A percentile compares a stretch with the other conserved stretches of the same genome.
phyloP scores from a whole-genome alignment of 2,888 invertebrate genomes.

The Apotomis capreana region DNA sequence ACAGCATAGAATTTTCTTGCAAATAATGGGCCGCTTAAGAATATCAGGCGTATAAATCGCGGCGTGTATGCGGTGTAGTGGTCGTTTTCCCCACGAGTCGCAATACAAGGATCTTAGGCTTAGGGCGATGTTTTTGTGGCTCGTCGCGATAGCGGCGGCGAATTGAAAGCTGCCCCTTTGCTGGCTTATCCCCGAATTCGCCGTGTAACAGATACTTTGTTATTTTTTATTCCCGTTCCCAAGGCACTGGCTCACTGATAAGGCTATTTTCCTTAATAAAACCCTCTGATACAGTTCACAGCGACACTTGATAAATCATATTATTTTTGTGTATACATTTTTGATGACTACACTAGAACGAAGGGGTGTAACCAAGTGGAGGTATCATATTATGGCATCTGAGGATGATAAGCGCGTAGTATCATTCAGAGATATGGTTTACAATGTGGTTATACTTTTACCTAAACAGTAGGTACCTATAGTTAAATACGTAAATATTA shows the following conservation, averaged over 20 bases:
- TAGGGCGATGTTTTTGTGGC: conserved; percentile 65
- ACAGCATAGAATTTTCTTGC: conserved; percentile 20
- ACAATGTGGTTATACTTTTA: neutral
- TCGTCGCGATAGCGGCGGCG: conserved; percentile 66
- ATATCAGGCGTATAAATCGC: conserved; percentile 49
- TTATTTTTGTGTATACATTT: conserved; percentile 49
- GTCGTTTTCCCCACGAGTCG: conserved; percentile 50
- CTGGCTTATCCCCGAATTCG: conserved; percentile 71
- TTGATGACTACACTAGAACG: conserved; percentile 47
- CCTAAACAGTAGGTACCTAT: neutral
- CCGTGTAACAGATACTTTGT: conserved; percentile 67
- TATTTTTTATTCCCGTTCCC: conserved; percentile 62
- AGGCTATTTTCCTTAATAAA: conserved; percentile 61
- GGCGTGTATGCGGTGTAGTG: conserved; percentile 48
- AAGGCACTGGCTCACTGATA: conserved; percentile 56
- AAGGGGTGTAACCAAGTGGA: neutral
- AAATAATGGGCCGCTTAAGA: conserved; percentile 40
- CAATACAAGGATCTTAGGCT: conserved; percentile 60
- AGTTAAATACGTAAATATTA: neutral
- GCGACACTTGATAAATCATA: conserved; percentile 57
- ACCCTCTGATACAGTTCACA: conserved; percentile 52
- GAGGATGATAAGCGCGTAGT: neutral
- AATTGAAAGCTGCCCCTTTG: conserved; percentile 74
- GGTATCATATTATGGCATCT: neutral
- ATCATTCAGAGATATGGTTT: neutral